A percentile compares a stretch with the other conserved stretches of the same genome.
Conservation (phyloP, 2,113 vertebrate species). For the Petrocephalus microphthalmus region DNA sequence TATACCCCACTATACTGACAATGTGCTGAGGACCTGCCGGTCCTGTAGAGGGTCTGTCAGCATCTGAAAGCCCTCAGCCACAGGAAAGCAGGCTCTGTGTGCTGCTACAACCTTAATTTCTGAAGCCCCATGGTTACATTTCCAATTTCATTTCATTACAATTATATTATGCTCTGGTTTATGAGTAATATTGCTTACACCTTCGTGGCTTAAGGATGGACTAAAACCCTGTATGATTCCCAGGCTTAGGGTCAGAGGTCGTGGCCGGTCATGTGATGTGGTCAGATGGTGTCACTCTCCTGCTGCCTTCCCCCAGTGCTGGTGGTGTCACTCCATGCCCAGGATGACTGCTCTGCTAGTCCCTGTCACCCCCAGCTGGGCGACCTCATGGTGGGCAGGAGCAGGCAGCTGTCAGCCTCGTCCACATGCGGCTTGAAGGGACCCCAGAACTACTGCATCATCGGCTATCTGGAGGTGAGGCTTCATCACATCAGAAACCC, state of each 20-base stretch:
- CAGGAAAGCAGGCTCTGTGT: neutral
- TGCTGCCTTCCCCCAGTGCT: conserved; percentile 44
- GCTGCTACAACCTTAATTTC: neutral
- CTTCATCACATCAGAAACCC: neutral
- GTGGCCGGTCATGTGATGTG: neutral
- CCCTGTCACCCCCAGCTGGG: conserved; percentile 64
- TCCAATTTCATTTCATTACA: neutral
- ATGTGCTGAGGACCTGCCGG: neutral
- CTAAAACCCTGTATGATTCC: neutral
- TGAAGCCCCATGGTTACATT: neutral
- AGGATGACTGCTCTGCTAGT: conserved; percentile 52
- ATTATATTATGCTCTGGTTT: neutral
- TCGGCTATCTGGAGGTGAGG: conserved; percentile 78
- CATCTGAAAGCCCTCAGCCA: neutral
- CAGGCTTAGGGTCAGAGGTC: neutral
- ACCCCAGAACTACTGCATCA: conserved; percentile 79
- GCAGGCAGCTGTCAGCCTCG: conserved; percentile 59
- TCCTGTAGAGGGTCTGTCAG: neutral
- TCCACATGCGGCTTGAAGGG: conserved; percentile 71
- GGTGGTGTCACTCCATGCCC: conserved; percentile 42
- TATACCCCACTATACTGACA: too few species aligned
- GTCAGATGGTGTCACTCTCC: neutral
- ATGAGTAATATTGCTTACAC: neutral
- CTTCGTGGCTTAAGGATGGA: neutral
- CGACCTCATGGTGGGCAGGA: conserved; percentile 72